Conservation (phyloP, 1,140 invertebrate species). For the Arctopsyche grandis region DNA sequence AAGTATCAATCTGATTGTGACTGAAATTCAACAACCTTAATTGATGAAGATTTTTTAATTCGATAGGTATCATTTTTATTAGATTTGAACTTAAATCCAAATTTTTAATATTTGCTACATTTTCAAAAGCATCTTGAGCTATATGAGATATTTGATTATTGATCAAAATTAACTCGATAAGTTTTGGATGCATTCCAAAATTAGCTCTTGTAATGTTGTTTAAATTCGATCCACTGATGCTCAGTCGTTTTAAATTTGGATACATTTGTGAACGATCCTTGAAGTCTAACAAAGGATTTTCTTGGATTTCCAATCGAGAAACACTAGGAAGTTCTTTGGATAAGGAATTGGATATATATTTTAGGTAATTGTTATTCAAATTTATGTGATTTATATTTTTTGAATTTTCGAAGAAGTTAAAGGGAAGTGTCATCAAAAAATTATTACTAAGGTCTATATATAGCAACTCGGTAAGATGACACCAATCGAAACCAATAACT, state of each 20-base stretch:
- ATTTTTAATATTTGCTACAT: background rate
- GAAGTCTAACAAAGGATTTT: background rate
- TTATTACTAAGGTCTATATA: slow-evolving; percentile 22
- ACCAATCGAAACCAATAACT: background rate
- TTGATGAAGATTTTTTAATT: background rate
- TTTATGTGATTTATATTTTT: slow-evolving; percentile 17
- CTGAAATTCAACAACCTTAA: slow-evolving; percentile 2
- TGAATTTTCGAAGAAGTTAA: background rate
- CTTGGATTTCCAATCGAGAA: background rate
- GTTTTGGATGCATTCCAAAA: background rate
- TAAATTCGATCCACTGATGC: background rate
- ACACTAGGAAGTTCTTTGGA: background rate
- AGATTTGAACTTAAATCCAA: slow-evolving; percentile 24
- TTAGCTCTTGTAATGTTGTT: background rate
- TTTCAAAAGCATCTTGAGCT: background rate
- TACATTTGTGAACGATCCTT: background rate
- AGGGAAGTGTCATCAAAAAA: background rate
- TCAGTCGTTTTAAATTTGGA: slow-evolving; percentile 2
- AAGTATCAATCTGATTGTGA: background rate
- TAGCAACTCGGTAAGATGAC: background rate
- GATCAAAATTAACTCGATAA: background rate
- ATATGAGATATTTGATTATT: background rate
- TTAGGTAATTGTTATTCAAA: background rate
- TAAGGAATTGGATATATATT: background rate
- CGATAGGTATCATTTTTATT: background rate